These are phyloP conservation scores for Pseudomyrmex flavicornis DNA, from an alignment of 1,140 invertebrate species.

Conservation along the genomic window DNA sequence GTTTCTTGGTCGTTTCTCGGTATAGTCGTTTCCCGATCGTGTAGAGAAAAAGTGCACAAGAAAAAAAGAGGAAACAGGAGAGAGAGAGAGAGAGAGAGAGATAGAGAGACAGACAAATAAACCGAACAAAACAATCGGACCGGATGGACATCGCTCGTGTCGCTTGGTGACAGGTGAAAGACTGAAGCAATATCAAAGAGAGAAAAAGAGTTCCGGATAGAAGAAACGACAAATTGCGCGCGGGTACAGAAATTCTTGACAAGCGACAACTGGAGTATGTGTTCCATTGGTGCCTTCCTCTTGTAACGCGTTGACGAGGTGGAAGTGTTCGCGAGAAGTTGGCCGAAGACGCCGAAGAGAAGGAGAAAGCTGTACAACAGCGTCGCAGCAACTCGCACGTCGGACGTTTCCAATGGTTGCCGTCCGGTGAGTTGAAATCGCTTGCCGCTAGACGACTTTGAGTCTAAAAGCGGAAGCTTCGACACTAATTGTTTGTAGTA, in stretches of 20 bases:
- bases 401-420: conserved; percentile 74
- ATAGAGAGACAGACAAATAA: background rate
- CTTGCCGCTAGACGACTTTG: background rate
- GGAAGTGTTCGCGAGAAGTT: background rate
- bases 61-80: background rate
- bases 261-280: background rate
- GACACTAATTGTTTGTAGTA: no score
- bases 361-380: conserved; percentile 26
- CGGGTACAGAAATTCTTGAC: background rate
- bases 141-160: conserved; percentile 16
- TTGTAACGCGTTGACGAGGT: background rate
- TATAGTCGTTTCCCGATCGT: conserved; percentile 25
- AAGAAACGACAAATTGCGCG: background rate
- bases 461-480: conserved; percentile 2
- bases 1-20: conserved; percentile 14
- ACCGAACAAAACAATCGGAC: background rate
- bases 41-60: background rate
- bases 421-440: conserved; percentile 75
- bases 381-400: conserved; percentile 44
- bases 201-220: background rate
- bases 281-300: no score
- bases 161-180: conserved; percentile 45
- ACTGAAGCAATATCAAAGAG: background rate
- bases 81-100: background rate
- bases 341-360: background rate